phyloP scores from a whole-genome alignment of 2,113 vertebrate species.

The Nycticorax nycticorax region DNA sequence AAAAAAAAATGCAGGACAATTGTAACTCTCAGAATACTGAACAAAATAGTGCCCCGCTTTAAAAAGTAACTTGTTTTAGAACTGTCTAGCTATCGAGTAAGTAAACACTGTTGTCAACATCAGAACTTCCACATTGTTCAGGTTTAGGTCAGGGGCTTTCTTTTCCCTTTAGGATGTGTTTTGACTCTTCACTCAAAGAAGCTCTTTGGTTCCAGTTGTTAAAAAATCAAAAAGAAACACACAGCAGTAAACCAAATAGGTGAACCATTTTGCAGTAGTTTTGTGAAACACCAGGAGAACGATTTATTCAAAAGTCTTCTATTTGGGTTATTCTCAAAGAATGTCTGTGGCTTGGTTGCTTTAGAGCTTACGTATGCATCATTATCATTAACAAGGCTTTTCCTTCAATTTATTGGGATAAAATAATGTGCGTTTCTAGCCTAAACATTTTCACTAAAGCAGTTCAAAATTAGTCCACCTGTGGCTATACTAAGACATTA shows the following conservation, averaged over 20 bases:
- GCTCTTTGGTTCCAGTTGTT: neutral
- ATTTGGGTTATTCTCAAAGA: neutral
- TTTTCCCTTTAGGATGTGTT: neutral
- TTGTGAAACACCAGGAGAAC: neutral
- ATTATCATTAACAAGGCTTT: neutral
- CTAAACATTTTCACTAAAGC: neutral
- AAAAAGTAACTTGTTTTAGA: neutral
- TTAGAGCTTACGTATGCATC: neutral
- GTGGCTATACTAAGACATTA: neutral
- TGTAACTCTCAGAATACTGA: neutral
- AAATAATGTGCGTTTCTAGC: neutral
- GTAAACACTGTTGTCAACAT: neutral
- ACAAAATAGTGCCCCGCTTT: neutral
- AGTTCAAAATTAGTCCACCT: neutral
- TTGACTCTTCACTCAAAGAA: neutral
- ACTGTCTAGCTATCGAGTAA: neutral
- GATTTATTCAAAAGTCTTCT: neutral
- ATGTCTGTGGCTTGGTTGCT: neutral
- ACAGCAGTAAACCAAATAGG: neutral
- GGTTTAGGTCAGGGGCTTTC: neutral
- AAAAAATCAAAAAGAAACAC: neutral
- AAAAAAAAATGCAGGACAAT: neutral
- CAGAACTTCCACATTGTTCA: neutral
- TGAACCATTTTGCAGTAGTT: neutral
- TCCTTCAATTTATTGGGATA: neutral